Base-by-base conservation (phyloP, 2,797 vertebrate genomes). In the Sebastolobus alascanus region DNA sequence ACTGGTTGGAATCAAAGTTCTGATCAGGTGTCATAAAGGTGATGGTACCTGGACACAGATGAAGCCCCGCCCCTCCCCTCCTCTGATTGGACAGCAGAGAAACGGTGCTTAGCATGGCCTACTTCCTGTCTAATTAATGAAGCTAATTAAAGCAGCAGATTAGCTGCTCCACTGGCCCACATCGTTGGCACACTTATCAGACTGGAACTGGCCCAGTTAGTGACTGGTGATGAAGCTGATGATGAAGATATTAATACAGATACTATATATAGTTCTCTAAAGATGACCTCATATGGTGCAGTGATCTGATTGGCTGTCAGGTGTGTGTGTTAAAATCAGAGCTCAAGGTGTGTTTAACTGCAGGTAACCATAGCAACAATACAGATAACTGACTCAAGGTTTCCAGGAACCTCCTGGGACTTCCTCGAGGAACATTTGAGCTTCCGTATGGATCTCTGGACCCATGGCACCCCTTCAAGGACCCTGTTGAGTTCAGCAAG, bases 141-240 rank as follows among this genome's bases (percentile, higher is more conserved):
- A 85, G 77, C 87, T 90, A 89, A 93, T 92, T 90, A 87, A 85
- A 86, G 52, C 14, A 25, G 78, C 4, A 1, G 38, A 92, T 91
- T 79, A 90, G 84, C 82, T 92, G 89, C 83, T 92, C 88, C 79
- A 86, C 56, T 93, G 90, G 79, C 91, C 91, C 85, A 90, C 35
- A 88, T 92, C 68, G 55, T 25, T 68, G 76, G 65, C 87, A 86
- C 87, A 90, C 50, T 89, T 92, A 68, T 61, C 11, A 72, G 55
- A 55, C 83, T 82, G 80, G 84, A 46, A 86, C 54, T 92, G 89
- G 79, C 46, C 46, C 46, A 52, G 46, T 52, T 52, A 52, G 46
- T 18, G 35, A 37, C 35, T 37, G 35, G 35, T 37, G 46, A 52
- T 52, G 46, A 50, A 52, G 75, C 56, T 82, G 69, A 27, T 52